Base-by-base conservation (phyloP, 2,888 invertebrate genomes). In the Branchipolynoe longqiensis region DNA sequence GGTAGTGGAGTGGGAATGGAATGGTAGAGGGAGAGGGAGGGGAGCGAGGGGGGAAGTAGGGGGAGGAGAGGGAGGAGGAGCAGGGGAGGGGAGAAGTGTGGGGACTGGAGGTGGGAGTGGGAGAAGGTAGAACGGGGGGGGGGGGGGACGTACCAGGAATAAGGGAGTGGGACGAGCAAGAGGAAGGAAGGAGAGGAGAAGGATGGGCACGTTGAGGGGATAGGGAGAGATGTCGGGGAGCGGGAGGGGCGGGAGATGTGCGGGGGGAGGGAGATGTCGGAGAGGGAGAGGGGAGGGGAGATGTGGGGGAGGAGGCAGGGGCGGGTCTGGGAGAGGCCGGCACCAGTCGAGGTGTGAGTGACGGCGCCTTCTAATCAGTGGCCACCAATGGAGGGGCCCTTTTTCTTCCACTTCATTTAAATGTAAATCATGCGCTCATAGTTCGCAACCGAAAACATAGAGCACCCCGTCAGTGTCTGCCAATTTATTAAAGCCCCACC, bases 351-450 rank as follows among this genome's bases (percentile, higher is more conserved):
- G 69, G 36, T 38, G 38, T 69, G 69, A 69, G 33, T 69, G 69
- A 69, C 69, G 8, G 36, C 14, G 69, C 69, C 69, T 69, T 69
- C 69, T 69, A 69, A 69, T 69, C 69, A 69, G 69, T 38, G 25
- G n/a, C 69, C 14, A 69, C 36, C 69, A 69, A 69, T 69, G 69
- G 69, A 12, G 36, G n/a, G 6, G 14, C 69, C 38, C 38, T 69
- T 69, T 69, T 36, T 22, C 69, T 69, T 69, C 69, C 69, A 69
- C 69, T 69, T 69, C 69, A 69, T 69, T 69, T 69, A 69, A 69
- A 69, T 69, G 69, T 69, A 69, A 69, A 69, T 69, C 69, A 69
- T n/a, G 69, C 33, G 36, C 69, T 1, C 69, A 22, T 14, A 31
- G 62, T 25, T 25, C 12, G 62, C n/a, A n/a, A 38, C 14, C 33